Base-by-base conservation (phyloP, 2,888 invertebrate genomes). In the Sminthurinus aureus region DNA sequence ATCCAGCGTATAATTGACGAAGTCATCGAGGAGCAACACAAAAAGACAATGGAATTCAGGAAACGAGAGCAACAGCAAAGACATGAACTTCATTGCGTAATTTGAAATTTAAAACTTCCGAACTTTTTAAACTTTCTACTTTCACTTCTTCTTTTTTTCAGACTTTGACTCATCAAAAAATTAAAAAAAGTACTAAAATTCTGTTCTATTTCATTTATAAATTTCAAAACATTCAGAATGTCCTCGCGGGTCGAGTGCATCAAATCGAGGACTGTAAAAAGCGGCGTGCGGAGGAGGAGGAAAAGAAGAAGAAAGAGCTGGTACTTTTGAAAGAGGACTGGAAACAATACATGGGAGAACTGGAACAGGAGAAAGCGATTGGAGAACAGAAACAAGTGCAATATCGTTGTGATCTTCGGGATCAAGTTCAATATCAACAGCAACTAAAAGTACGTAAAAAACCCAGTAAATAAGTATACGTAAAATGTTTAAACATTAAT, bases 1-100 rank as follows among this genome's bases (percentile, higher is more conserved):
- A 67, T 87, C n/a, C 86, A 88, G 81, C 79, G 82, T 20, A 81
- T 88, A 81, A 86, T 87, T 81, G 87, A 88, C 81, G 83, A 84
- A 73, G 86, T 87, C 67, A 87, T 88, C 82, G 87, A 87, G 83
- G 88, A 87, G 73, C 87, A 88, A 73, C 85, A 87, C 79, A 81
- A 86, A 73, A 87, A 86, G 82, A 84, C 81, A 9, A 85, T 79
- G 81, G 87, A 82, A 74, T 84, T 83, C 58, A 75, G 87, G 38
- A 84, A 83, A 58, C 81, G 84, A 12, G 88, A 88, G 73, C 84
- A 85, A 8, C 79, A 82, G 51, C 88, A 88, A 81, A 78, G 88
- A 71, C 82, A 81, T n/a, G 83, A 85, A 24, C 85, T 88, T n/a
- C 83, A 84, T 71, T 80, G 73, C 51, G 80, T 80, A 51, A 58